phyloP scores from a whole-genome alignment of 2,113 vertebrate genomes.

The Austrofundulus limnaeus region DNA sequence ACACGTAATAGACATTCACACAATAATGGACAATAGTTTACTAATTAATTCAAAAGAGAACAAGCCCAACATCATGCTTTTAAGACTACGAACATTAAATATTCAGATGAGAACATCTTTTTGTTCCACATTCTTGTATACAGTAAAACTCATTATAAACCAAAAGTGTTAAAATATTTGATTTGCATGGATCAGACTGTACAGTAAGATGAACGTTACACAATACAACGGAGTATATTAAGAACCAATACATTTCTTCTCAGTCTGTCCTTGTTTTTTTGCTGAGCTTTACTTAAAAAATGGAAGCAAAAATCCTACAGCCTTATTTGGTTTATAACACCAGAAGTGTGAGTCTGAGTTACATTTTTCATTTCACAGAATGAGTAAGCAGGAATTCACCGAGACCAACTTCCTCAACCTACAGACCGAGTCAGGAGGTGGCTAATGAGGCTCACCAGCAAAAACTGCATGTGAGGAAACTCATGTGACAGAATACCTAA shows the following conservation, averaged over 20 bases:
- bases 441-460: constrained; percentile 31
- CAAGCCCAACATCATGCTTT: not conserved
- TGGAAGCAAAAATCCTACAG: not conserved
- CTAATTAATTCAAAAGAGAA: no score
- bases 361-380: constrained; percentile 38
- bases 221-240: no score
- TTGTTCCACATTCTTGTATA: no score
- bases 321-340: constrained; percentile 33
- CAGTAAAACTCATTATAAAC: no score
- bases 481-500: constrained; percentile 30
- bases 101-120: not conserved
- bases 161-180: no score
- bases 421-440: constrained; percentile 34
- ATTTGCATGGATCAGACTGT: not conserved
- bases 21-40: no score
- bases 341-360: constrained; percentile 12
- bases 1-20: no score
- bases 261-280: not conserved
- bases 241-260: no score
- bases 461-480: constrained; percentile 9
- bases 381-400: constrained; percentile 41
- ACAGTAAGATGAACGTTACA: not conserved
- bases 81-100: not conserved
- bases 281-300: not conserved
- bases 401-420: constrained; percentile 44